Percentiles rank a stretch among this genome's conserved stretches.
phyloP scores from a whole-genome alignment of 2,888 invertebrate species.

The Apodemia zela region DNA sequence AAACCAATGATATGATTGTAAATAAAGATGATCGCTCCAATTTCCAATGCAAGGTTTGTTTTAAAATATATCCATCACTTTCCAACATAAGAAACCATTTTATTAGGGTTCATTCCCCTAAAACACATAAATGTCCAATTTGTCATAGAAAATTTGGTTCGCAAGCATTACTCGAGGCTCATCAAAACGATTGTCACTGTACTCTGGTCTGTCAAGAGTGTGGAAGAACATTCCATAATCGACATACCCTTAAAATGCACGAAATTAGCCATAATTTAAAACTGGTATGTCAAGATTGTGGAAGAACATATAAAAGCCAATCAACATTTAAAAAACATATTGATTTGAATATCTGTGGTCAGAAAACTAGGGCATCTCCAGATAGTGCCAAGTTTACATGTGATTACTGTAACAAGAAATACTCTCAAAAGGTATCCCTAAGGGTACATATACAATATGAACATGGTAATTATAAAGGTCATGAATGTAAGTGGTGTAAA shows the following conservation, averaged over 20 bases:
- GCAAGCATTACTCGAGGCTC: slow-evolving; percentile 40
- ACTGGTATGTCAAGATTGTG: slow-evolving; percentile 57
- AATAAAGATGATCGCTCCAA: slow-evolving; percentile 38
- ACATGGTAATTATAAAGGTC: slow-evolving; percentile 61
- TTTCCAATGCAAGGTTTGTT: slow-evolving; percentile 51
- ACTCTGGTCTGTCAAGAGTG: slow-evolving; percentile 52
- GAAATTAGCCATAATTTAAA: slow-evolving; percentile 48
- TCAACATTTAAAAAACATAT: slow-evolving; percentile 56
- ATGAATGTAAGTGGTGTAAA: slow-evolving; percentile 60
- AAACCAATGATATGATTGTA: slow-evolving; percentile 45
- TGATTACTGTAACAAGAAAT: slow-evolving; percentile 63
- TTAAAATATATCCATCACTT: slow-evolving; percentile 42
- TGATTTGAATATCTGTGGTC: slow-evolving; percentile 51
- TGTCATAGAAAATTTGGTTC: slow-evolving; percentile 50
- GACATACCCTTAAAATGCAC: slow-evolving; percentile 52
- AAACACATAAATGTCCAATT: slow-evolving; percentile 45
- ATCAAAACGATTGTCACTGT: slow-evolving; percentile 48
- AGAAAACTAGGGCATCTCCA: slow-evolving; percentile 47
- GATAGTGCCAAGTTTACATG: slow-evolving; percentile 56
- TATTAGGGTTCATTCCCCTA: slow-evolving; percentile 52
- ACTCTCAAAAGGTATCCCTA: slow-evolving; percentile 61
- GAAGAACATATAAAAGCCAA: slow-evolving; percentile 56
- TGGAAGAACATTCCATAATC: slow-evolving; percentile 52
- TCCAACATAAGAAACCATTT: slow-evolving; percentile 50
- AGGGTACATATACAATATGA: slow-evolving; percentile 66